These are phyloP conservation scores for Gortyna flavago DNA, from an alignment of 2,888 invertebrate species.

Conservation along the genomic window DNA sequence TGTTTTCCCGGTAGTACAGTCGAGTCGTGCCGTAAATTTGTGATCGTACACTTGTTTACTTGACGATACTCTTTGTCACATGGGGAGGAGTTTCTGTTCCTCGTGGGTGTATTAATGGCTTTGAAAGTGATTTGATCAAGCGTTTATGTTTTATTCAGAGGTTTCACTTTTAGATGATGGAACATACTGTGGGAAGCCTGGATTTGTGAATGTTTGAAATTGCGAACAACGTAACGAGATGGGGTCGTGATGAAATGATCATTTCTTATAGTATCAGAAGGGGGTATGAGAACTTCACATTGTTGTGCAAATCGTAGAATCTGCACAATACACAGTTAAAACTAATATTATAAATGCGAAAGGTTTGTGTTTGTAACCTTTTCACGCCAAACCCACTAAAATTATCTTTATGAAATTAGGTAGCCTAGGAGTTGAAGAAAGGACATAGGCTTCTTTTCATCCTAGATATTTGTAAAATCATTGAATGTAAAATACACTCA, in stretches of 20 bases:
- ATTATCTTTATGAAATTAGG: neutral
- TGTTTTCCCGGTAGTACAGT: constrained; percentile 72
- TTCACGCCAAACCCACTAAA: neutral
- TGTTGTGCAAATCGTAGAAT: too few relatives aligned
- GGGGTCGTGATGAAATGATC: neutral
- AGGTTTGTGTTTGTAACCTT: neutral
- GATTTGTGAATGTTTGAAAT: neutral
- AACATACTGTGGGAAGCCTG: neutral
- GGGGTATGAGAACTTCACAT: too few relatives aligned
- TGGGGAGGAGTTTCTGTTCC: constrained; percentile 58
- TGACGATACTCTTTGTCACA: constrained; percentile 70
- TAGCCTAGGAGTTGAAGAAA: too few relatives aligned
- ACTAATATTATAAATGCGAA: too few relatives aligned
- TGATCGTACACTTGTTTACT: constrained; percentile 71
- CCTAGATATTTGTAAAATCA: neutral
- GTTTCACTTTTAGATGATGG: neutral
- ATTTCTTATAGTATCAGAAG: neutral
- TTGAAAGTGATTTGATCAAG: constrained; percentile 57
- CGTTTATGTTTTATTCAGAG: constrained; percentile 2
- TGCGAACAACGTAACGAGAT: neutral
- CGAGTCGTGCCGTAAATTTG: constrained; percentile 75
- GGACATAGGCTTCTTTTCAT: too few relatives aligned
- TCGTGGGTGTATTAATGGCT: constrained; percentile 43
- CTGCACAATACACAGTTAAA: too few relatives aligned
- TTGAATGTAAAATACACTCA: neutral